Percentiles rank a stretch among this genome's conserved stretches.
phyloP scores from a whole-genome alignment of 2,797 vertebrate genomes.

The Hoplostethus atlanticus region DNA sequence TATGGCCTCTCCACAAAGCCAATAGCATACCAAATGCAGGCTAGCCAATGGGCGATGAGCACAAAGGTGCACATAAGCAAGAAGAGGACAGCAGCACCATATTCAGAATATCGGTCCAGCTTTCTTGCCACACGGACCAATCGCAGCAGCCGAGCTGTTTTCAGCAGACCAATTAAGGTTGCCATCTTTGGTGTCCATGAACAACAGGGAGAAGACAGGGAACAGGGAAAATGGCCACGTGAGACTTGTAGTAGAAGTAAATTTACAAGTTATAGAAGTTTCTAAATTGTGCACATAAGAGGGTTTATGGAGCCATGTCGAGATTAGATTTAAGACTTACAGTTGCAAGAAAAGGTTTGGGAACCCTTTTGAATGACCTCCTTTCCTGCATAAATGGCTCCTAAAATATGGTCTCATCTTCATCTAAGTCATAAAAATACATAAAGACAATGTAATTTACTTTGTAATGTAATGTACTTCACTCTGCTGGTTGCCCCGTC shows the following conservation, averaged over 20 bases:
- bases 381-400: no score
- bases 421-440: no score
- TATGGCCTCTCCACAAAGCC: conserved; percentile 96
- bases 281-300: not conserved
- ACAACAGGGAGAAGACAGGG: conserved; percentile 23
- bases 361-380: no score
- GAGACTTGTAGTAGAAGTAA: not conserved
- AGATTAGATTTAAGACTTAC: no score
- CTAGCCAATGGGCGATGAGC: conserved; percentile 97
- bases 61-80: conserved; percentile 99
- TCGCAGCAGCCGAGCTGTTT: conserved; percentile 94
- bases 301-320: not conserved
- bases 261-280: not conserved
- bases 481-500: no score
- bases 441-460: no score
- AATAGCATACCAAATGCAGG: conserved; percentile 98
- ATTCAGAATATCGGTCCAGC: conserved; percentile 96
- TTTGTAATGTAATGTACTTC: no score
- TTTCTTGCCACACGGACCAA: conserved; percentile 96
- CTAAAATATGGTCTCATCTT: no score
- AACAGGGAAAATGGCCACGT: conserved; percentile 9
- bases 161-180: conserved; percentile 94
- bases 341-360: no score
- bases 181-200: conserved; percentile 84
- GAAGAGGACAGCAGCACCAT: conserved; percentile 94